Evolutionary conservation across 1,140 invertebrate species (phyloP), one percentile per base, ranked within the genome.

Genomic region (Luehdorfia chinensis): DNA sequence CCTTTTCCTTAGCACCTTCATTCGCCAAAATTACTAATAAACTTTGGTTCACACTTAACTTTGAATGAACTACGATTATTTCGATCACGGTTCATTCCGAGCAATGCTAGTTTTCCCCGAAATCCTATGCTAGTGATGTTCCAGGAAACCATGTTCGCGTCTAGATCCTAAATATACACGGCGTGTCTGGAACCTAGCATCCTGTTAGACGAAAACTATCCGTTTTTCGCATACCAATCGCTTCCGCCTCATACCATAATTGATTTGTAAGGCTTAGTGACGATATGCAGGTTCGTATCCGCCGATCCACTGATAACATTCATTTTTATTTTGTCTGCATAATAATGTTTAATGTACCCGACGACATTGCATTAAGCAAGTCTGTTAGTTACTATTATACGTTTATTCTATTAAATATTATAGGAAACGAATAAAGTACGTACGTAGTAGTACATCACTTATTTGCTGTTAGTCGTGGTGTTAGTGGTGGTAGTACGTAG

Each of bases 151-250:
- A n/a, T n/a, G 13, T 9, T 27, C 11, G 21, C 36, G 14, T 39
- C 21, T 39, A 39, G 12, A 14, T 27, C 2, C 37, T 25, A 41
- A 39, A 41, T 41, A 27, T 41, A 27, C 23, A 41, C 19, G 6
- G 2, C 19, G 2, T 16, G 21, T 15, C 12, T 41, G 12, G 36
- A 13, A n/a, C 37, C 21, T 41, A 41, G 12, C 23, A 4, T 41
- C 37, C 37, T 19, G 37, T 41, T 37, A 41, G 21, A 41, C 37
- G 37, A 41, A 41, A 41, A 41, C 37, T 41, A 27, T 25, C n/a
- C 31, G 12, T 1, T 11, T 9, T 21, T 9, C 6, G 37, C 37
- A 27, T 41, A 41, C 12, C 37, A 12, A 41, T 41, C 8, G 27
- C 21, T 27, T 41, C 37, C 37, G 15, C 11, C 19, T 39, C 12